These are phyloP conservation scores for Pseudochirops cupreus DNA, from an alignment of 2,797 vertebrate species.

Conservation along the genomic window DNA sequence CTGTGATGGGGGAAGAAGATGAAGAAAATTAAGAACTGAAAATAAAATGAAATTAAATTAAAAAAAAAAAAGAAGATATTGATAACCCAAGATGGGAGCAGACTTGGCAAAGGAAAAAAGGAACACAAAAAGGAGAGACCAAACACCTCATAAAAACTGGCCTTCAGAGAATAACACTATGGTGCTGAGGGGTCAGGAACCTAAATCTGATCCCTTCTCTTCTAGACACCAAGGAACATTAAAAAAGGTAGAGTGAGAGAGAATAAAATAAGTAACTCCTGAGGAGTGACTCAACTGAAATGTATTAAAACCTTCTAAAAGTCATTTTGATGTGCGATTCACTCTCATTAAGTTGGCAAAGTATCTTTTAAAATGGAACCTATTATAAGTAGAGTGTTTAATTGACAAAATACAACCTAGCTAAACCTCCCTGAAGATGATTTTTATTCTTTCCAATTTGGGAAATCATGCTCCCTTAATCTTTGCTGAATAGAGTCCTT, in stretches of 20 bases:
- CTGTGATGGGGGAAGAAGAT: not conserved
- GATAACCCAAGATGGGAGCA: not conserved
- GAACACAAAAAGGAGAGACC: not conserved
- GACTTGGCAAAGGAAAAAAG: not conserved
- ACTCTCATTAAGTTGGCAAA: slow-evolving; percentile 37
- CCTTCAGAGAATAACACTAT: not conserved
- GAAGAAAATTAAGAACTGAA: not conserved
- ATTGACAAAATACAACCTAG: slow-evolving; percentile 12
- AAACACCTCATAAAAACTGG: not conserved
- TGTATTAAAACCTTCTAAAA: slow-evolving; percentile 50
- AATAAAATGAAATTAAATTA: not conserved
- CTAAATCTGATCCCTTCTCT: not conserved
- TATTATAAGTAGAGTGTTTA: slow-evolving; percentile 48
- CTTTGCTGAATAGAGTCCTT: not conserved
- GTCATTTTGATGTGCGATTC: slow-evolving; percentile 46
- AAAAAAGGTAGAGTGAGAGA: slow-evolving; percentile 1
- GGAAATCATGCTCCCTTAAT: not conserved
- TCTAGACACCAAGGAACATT: not conserved
- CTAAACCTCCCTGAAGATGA: not conserved
- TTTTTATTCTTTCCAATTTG: not conserved
- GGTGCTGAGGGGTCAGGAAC: not conserved
- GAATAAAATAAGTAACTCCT: not conserved
- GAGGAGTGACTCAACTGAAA: slow-evolving; percentile 47
- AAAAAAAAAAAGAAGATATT: not conserved
- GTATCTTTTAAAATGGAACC: slow-evolving; percentile 55